Evolutionary conservation across 2,113 vertebrate species (phyloP), one percentile per base, ranked within the genome.

Genomic region (Cephalopholis sonnerati): DNA sequence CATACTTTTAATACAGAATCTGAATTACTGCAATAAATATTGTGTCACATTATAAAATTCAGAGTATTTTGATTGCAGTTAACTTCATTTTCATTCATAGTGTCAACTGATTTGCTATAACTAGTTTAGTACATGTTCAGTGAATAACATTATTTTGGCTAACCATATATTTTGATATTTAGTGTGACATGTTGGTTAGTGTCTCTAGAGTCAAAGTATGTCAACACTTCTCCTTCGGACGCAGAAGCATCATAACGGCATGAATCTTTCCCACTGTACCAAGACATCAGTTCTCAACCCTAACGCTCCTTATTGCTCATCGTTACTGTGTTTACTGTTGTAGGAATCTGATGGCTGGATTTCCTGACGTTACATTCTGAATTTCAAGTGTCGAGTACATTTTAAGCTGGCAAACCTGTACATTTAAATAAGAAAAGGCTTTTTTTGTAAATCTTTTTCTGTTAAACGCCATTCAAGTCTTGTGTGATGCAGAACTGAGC

Each of bases 1-100:
- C 13, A 1, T 61, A 32, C 41, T 82, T 79, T 83, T 79, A 57
- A 87, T 74, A 71, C 10, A 27, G 25, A 76, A 57, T 66, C 20
- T 0, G 5, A 51, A 50, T 61, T 54, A 69, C 41, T 77, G 63
- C 24, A 68, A 54, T 62, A 67, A 82, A 72, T 48, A 54, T 39
- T 63, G 41, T 53, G 15, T 46, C 12, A 48, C 1, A 58, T 7
- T 70, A 32, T 55, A 48, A 82, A 61, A 48, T 5, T 4, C 0
- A 32, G 18, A 58, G 44, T 68, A 46, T 70, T 72, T 79, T 77
- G 36, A 82, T 87, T 68, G 48, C 7, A 54, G 39, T 67, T 0
- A 71, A n/a, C 59, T 44, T 70, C 39, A 69, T 48, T 68, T 74
- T 32, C 27, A 48, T 41, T 27, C 24, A 2, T 39, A 41, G 18